These are phyloP conservation scores for Hemicrepidius hirtus DNA, from an alignment of 2,888 invertebrate species.

Conservation along the genomic window DNA sequence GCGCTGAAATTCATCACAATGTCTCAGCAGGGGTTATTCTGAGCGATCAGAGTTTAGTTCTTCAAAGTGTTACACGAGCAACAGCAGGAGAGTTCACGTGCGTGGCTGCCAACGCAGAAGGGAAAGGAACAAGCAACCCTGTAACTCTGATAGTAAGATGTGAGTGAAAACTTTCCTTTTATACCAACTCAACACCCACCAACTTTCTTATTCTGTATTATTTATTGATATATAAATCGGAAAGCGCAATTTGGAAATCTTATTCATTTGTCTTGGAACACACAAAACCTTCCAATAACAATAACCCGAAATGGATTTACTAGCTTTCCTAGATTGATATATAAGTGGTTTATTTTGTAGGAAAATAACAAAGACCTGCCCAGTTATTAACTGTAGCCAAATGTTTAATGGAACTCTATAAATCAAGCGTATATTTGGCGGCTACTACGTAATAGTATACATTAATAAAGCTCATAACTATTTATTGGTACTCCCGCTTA, in stretches of 20 bases:
- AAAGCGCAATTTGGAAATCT: conserved; percentile 12
- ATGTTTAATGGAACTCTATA: too few species aligned
- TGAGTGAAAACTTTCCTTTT: conserved; percentile 71
- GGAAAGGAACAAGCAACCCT: conserved; percentile 85
- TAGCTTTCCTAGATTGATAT: conserved; percentile 1
- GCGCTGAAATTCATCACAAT: conserved; percentile 88
- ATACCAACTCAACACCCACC: conserved; percentile 11
- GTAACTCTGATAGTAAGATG: conserved; percentile 82
- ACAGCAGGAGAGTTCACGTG: conserved; percentile 93
- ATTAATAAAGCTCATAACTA: too few species aligned
- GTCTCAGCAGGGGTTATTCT: conserved; percentile 87
- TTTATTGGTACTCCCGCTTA: too few species aligned
- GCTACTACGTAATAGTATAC: too few species aligned
- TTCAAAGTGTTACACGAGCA: conserved; percentile 87
- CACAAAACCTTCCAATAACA: conserved; percentile 12
- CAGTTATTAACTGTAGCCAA: too few species aligned
- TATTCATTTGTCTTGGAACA: conserved; percentile 8
- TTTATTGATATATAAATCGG: conserved; percentile 7
- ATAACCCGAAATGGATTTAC: conserved; percentile 7
- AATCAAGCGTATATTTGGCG: neutral
- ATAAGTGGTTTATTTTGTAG: neutral
- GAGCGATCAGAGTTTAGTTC: conserved; percentile 89
- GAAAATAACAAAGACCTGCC: too few species aligned
- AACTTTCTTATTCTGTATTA: conserved; percentile 23
- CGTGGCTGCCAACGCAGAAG: conserved; percentile 89